Evolutionary conservation across 2,797 vertebrate genomes (phyloP).

Genomic region (Pipistrellus kuhlii): DNA sequence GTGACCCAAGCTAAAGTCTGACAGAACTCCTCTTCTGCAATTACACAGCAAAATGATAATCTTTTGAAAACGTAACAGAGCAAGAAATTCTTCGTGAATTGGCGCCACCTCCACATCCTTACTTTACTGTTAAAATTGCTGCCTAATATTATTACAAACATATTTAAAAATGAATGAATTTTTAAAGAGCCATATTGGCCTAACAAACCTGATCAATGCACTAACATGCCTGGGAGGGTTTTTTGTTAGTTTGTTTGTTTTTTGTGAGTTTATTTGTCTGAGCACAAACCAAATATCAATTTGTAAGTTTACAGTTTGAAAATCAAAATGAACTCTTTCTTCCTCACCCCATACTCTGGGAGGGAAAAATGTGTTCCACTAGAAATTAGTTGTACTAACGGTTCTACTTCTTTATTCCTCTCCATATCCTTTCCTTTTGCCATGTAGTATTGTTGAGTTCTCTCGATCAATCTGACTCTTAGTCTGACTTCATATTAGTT

Average conservation of each 20-base stretch:
- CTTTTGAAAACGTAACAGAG: background rate
- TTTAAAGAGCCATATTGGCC: background rate
- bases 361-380: background rate
- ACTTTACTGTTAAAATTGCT: background rate
- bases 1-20: background rate
- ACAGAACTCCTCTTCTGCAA: background rate
- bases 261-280: background rate
- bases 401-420: background rate
- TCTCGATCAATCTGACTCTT: background rate
- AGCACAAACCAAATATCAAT: constrained; percentile 15
- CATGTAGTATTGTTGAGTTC: background rate
- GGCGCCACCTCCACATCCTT: background rate
- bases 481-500: background rate
- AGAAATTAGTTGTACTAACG: background rate
- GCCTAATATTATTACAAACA: background rate
- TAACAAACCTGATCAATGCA: background rate
- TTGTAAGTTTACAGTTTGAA: constrained; percentile 30
- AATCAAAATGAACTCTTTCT: background rate
- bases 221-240: background rate
- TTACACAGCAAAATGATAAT: background rate
- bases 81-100: constrained; percentile 2
- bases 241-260: background rate
- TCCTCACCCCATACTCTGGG: background rate
- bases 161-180: background rate
- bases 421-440: background rate